Evolutionary conservation across 2,888 invertebrate species (phyloP).

Genomic region (Stenichneumon culpator): DNA sequence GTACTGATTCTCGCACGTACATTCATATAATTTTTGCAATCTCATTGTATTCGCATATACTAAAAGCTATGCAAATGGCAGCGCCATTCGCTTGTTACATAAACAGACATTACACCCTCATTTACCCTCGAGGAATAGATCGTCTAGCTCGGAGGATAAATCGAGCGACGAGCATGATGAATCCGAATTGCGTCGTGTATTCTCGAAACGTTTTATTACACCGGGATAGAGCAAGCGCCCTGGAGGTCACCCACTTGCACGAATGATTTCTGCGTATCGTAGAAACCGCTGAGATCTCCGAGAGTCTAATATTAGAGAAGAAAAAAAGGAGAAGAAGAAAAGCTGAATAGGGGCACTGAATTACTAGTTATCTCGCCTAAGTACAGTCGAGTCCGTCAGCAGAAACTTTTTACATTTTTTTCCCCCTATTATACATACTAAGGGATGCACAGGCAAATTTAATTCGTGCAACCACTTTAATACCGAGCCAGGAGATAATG

Average conservation of each 20-base stretch:
- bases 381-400: neutral
- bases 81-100: too few relatives aligned
- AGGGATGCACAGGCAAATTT: too few relatives aligned
- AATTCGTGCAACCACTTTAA: neutral
- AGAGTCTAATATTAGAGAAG: slow-evolving; percentile 49
- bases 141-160: neutral
- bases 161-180: neutral
- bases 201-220: slow-evolving; percentile 47
- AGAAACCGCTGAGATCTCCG: neutral
- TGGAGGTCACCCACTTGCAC: slow-evolving; percentile 38
- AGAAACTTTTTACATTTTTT: neutral
- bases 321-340: neutral
- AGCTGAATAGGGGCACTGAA: neutral
- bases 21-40: too few relatives aligned
- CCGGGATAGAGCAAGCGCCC: slow-evolving; percentile 46
- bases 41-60: too few relatives aligned
- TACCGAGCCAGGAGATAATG: slow-evolving; percentile 48
- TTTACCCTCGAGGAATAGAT: too few relatives aligned
- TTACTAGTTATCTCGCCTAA: neutral
- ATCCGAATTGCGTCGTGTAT: slow-evolving; percentile 15
- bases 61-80: too few relatives aligned
- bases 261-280: neutral
- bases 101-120: too few relatives aligned
- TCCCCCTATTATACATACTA: too few relatives aligned
- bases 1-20: too few relatives aligned